phyloP scores from a whole-genome alignment of 2,888 invertebrate genomes.

The Diaprepes abbreviatus region DNA sequence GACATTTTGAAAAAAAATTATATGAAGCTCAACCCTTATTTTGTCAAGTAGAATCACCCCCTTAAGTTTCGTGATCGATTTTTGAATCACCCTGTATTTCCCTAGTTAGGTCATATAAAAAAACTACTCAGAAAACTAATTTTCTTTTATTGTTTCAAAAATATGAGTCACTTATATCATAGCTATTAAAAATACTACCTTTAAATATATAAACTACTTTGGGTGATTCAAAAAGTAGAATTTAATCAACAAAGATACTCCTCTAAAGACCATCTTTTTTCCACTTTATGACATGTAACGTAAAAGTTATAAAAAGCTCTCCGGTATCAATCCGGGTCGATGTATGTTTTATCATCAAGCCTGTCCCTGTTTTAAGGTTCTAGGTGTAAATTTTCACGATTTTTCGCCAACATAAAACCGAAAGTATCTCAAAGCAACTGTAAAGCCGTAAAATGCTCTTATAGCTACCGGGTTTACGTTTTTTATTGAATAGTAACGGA shows the following conservation, averaged over 20 bases:
- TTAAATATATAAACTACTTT: too few species aligned
- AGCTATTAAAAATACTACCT: too few species aligned
- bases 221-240: neutral
- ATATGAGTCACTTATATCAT: too few species aligned
- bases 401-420: constrained; percentile 17
- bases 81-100: too few species aligned
- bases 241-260: constrained; percentile 20
- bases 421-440: constrained; percentile 19
- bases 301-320: constrained; percentile 3
- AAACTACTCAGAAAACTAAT: too few species aligned
- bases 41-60: too few species aligned
- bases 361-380: constrained; percentile 19
- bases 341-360: constrained; percentile 20
- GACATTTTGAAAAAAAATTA: too few species aligned
- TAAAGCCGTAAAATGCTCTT: constrained; percentile 4
- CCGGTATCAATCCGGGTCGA: constrained; percentile 9
- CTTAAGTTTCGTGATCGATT: too few species aligned
- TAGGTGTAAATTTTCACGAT: constrained; percentile 24
- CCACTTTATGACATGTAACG: constrained; percentile 12
- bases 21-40: too few species aligned
- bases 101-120: too few species aligned
- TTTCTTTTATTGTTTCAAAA: too few species aligned
- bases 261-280: constrained; percentile 14
- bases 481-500: constrained; percentile 6
- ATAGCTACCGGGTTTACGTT: neutral